Evolutionary conservation across 1,140 invertebrate species (phyloP), one percentile per base, ranked within the genome.

Genomic region (Zaprionus ghesquierei): DNA sequence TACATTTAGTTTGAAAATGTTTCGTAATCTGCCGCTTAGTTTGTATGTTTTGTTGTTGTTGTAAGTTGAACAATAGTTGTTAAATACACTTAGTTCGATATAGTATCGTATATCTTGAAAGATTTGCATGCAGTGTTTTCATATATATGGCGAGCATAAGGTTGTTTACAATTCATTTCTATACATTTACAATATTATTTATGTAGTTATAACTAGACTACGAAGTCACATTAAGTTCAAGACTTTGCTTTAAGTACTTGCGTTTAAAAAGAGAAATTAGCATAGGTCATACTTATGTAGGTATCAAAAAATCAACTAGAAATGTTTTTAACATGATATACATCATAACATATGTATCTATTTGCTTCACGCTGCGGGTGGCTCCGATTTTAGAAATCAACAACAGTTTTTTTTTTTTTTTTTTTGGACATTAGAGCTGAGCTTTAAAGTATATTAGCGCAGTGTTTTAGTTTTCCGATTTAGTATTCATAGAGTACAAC

Each of bases 301-400:
- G 31, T 55, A 46, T 18, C 35, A 54, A 72, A 60, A 56, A 56
- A 56, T 69, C 51, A 77, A 74, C 69, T 69, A 75, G 66, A 50
- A 77, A 65, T 79, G 64, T 87, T 74, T 79, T 75, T 50, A 86
- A 79, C 79, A 79, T 87, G 70, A 86, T 79, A 75, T 68, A 71
- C 54, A 41, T 41, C 35, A 38, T 38, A 38, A 38, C 35, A 63
- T 74, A 54, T 77, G 55, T 74, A 60, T 59, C 33, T 15, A 18
- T 46, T 3, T 58, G 38, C 25, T 35, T 49, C 25, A 13, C 13
- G 61, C 69, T 69, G 58, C 56, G 50, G 53, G 33, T 72, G 50
- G 59, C 80, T 73, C 35, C 66, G 82, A 87, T 87, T 87, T 87
- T 87, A 87, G 75, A 89, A 87, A 87, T 87, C 82, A 87, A 82